phyloP scores from a whole-genome alignment of 2,888 invertebrate genomes.

The Mongoloraphidia duomilia region DNA sequence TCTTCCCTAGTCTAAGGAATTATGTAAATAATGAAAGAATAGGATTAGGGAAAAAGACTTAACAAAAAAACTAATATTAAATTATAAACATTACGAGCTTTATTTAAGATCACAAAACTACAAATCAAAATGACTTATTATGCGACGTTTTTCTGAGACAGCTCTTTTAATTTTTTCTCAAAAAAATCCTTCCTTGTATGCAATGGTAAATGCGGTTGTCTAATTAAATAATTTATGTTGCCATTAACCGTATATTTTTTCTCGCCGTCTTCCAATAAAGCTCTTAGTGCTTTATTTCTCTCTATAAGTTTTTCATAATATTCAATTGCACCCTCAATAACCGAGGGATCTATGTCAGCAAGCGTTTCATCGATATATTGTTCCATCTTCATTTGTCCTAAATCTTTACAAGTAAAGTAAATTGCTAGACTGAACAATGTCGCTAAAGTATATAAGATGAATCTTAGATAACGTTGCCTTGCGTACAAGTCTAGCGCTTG shows the following conservation, averaged over 20 bases:
- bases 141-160: neutral
- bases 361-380: constrained; percentile 45
- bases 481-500: constrained; percentile 36
- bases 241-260: constrained; percentile 48
- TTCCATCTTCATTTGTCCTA: constrained; percentile 47
- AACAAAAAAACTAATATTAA: neutral
- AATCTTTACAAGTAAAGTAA: constrained; percentile 52
- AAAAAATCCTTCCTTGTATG: constrained; percentile 52
- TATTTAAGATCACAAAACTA: neutral
- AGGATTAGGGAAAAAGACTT: neutral
- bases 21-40: neutral
- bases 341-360: constrained; percentile 42
- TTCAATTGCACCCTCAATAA: constrained; percentile 56
- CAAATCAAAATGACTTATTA: neutral
- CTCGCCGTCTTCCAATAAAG: constrained; percentile 50
- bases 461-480: constrained; percentile 34
- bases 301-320: constrained; percentile 59
- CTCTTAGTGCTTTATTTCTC: constrained; percentile 58
- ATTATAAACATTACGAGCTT: neutral
- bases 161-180: constrained; percentile 35
- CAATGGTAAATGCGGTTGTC: constrained; percentile 49
- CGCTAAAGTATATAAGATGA: constrained; percentile 38
- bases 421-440: constrained; percentile 39
- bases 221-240: constrained; percentile 49
- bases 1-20: neutral